A percentile compares a stretch with the other conserved stretches of the same genome.
phyloP scores from a whole-genome alignment of 1,140 invertebrate genomes.

The Pectinophora gossypiella region DNA sequence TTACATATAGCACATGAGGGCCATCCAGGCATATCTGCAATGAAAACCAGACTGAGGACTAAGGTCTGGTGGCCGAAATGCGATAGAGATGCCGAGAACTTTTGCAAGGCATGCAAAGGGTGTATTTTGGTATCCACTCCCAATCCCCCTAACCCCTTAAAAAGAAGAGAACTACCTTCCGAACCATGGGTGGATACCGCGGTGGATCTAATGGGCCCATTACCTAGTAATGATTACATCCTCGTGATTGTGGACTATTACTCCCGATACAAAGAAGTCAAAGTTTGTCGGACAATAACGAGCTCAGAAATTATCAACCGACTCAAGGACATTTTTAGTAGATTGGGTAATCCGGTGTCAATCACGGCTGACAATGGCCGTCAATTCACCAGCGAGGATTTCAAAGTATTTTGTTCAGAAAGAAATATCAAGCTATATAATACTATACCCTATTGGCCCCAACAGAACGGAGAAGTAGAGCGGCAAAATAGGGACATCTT shows the following conservation, averaged over 20 bases:
- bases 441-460: too few species aligned
- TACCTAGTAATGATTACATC: slow-evolving; percentile 7
- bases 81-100: neutral
- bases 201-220: slow-evolving; percentile 4
- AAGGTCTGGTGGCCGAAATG: neutral
- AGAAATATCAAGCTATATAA: slow-evolving; percentile 12
- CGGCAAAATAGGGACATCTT: too few species aligned
- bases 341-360: slow-evolving; percentile 17
- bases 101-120: neutral
- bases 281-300: slow-evolving; percentile 6
- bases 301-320: neutral
- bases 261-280: slow-evolving; percentile 3
- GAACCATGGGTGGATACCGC: neutral
- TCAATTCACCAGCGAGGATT: slow-evolving; percentile 13
- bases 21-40: too few species aligned
- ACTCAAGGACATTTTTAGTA: slow-evolving; percentile 16
- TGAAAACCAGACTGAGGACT: neutral
- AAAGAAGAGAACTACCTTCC: slow-evolving; percentile 4
- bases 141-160: neutral
- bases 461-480: too few species aligned
- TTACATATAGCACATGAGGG: neutral
- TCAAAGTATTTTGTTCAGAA: slow-evolving; percentile 17
- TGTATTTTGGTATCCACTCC: too few species aligned
- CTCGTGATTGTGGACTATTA: slow-evolving; percentile 4
- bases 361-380: slow-evolving; percentile 19